Evolutionary conservation across 2,113 vertebrate species (phyloP), one percentile per base, ranked within the genome.

Genomic region (Formicarius rufipectus): DNA sequence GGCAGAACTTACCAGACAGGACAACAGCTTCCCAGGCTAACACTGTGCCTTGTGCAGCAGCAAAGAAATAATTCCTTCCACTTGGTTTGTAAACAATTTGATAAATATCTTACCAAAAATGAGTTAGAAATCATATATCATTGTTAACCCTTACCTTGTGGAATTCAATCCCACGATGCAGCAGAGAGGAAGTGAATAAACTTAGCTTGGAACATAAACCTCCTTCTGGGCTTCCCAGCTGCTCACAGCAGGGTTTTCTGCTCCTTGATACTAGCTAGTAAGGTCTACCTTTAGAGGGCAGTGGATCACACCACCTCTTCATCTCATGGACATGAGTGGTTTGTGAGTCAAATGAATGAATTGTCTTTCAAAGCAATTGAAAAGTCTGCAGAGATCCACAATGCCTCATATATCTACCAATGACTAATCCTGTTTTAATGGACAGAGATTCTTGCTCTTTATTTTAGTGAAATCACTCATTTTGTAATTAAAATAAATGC

Each of bases 381-480:
- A 93, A 93, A 73, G 24, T 17, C 35, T 74, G 30, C 35, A 90
- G 76, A 68, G 44, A 67, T 78, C 59, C 76, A 67, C 52, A 49
- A 7, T 42, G 42, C 2, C 0, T 3, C 1, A 22, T 64, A 55
- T 1, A 0, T 40, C 44, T 60, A 42, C 21, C 76, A 66, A 31
- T 90, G 79, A 33, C 17, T 71, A 58, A 62, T 84, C 59, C 72
- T 83, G 15, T 80, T 93, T 72, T 67, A 93, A 67, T 58, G 49
- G 39, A n/a, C 18, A 78, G 17, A 77, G 28, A 40, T 60, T 45
- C 9, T 25, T 58, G 12, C 8, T 76, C 47, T 62, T 80, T 47
- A 50, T 60, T 92, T 66, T 47, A 88, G 28, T 64, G 39, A 88
- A 93, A 84, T 42, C 2, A 21, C 10, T 75, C 2, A 52, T 83